Conservation (phyloP, 2,888 invertebrate species). For the Epinotia bilunana region DNA sequence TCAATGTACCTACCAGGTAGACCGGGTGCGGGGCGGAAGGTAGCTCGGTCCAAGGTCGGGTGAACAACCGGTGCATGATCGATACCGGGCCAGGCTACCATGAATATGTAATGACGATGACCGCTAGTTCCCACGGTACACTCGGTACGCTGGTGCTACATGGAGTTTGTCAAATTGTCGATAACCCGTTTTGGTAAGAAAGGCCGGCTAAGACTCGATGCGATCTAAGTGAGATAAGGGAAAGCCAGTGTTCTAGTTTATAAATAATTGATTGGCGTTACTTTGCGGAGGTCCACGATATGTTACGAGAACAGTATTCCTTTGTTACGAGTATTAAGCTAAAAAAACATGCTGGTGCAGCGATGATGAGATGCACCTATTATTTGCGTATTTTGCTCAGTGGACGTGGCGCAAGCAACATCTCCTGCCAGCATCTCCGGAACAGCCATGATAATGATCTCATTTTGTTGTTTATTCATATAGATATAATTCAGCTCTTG, state of each 20-base stretch:
- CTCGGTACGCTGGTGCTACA: slow-evolving; percentile 1
- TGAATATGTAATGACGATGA: slow-evolving; percentile 54
- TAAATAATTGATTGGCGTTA: too few species aligned
- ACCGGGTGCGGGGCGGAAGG: slow-evolving; percentile 46
- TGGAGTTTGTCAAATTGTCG: slow-evolving; percentile 15
- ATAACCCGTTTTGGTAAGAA: neutral
- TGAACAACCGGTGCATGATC: slow-evolving; percentile 60
- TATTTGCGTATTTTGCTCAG: too few species aligned
- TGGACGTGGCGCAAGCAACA: too few species aligned
- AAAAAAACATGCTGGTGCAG: too few species aligned
- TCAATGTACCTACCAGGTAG: slow-evolving; percentile 43
- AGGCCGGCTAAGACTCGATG: neutral
- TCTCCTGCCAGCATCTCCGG: too few species aligned
- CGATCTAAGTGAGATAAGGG: neutral
- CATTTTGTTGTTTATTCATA: neutral
- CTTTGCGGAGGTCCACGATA: too few species aligned
- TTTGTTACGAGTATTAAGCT: too few species aligned
- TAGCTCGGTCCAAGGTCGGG: slow-evolving; percentile 55
- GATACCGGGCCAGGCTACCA: slow-evolving; percentile 46
- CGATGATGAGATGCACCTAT: too few species aligned
- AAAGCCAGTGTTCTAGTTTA: neutral
- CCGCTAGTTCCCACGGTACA: slow-evolving; percentile 52
- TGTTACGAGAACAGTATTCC: too few species aligned
- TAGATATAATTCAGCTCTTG: neutral
- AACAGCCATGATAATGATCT: too few species aligned